These are phyloP conservation scores for Vidua macroura DNA, from an alignment of 2,113 vertebrate genomes.

Conservation along the genomic window DNA sequence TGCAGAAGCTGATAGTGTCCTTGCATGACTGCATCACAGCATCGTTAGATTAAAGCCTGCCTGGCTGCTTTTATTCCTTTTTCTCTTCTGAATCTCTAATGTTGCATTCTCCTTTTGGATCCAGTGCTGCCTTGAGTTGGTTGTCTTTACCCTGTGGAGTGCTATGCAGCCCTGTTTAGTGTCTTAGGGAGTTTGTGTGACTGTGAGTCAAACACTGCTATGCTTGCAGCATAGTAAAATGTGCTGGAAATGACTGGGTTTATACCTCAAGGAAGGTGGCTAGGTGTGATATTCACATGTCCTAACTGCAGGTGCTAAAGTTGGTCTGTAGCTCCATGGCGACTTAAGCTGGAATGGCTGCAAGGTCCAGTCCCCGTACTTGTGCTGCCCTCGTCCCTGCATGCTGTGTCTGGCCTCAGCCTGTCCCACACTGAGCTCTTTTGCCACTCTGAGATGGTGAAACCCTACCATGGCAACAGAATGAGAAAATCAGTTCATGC, in stretches of 20 bases:
- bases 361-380: accelerated
- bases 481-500: not conserved
- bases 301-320: not conserved
- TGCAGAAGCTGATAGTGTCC: constrained; percentile 11
- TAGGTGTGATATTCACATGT: not conserved
- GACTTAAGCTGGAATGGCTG: not conserved
- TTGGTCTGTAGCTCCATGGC: not conserved
- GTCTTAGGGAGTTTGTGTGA: not conserved
- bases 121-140: not conserved
- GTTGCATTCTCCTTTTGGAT: not conserved
- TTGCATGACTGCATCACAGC: not conserved
- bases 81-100: not conserved
- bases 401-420: accelerated
- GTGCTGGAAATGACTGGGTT: not conserved
- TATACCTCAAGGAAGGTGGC: not conserved
- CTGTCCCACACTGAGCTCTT: not conserved
- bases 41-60: not conserved
- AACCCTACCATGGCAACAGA: not conserved
- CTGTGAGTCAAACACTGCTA: not conserved
- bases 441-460: not conserved
- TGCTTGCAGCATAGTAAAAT: not conserved
- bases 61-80: not conserved
- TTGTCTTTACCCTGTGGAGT: not conserved
- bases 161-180: not conserved
- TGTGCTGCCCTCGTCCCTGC: not conserved